Base-by-base conservation (phyloP, 1,140 invertebrate species). In the Ips typographus region DNA sequence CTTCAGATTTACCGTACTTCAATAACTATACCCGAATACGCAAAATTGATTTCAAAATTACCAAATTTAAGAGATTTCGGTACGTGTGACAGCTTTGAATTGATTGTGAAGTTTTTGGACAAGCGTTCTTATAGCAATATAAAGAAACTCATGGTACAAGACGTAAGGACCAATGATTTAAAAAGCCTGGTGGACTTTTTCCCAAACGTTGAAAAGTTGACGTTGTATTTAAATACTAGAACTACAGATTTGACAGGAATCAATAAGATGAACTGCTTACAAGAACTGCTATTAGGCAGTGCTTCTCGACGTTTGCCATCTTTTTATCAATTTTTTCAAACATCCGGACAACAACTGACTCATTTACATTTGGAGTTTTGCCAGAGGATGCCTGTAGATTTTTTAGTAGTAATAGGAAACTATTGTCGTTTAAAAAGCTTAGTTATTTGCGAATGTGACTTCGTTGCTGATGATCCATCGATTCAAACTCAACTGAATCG, bases 331-430 rank as follows among this genome's bases (percentile, higher is more conserved):
- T 22, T 22, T 22, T 22, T 22, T 22, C 22, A 22, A 22, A 80
- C 88, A 2, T 86, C 86, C 71, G 88, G 88, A 22, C 82, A 81
- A 64, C 86, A 88, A 73, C 79, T 91, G 49, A 82, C 80, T 3
- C 83, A 80, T 78, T 77, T 91, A 52, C 88, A 90, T 76, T 80
- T 91, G 49, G 89, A 91, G 75, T 88, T 90, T 73, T 87, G 89
- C 1, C 88, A 90, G 73, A 85, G 89, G 77, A 87, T 90, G 70
- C 88, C 90, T 78, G 80, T 87, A 53, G 87, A 87, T 73, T 88
- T 88, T 39, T 75, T 90, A 6, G 83, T 90, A 75, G 85, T 84
- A 60, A 88, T 91, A 22, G 89, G 88, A 76, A 87, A 89, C 76
- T 86, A 82, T 81, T 91, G 89, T 75, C 80, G 85, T 68, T 77